Base-by-base conservation (phyloP, 2,888 invertebrate genomes). In the Acanthacorydalis orientalis region DNA sequence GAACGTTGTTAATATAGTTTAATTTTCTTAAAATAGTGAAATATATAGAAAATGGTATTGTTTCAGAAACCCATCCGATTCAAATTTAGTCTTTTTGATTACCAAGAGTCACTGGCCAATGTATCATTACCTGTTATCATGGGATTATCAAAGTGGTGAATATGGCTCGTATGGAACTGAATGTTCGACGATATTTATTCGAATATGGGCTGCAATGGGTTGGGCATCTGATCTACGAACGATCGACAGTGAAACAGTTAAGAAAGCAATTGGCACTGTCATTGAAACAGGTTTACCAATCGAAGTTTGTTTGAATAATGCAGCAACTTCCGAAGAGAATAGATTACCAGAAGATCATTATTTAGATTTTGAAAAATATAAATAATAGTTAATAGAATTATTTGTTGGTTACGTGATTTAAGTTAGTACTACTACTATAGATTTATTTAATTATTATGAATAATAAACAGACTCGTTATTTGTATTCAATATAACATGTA, bases 101-200 rank as follows among this genome's bases (percentile, higher is more conserved):
- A 75, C 74, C 4, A 83, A 81, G 61, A 79, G 78, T 2, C 80
- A 80, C 59, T 88, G 88, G 88, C 77, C 80, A 0, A 79, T 81
- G 51, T 89, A 85, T 59, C 88, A 89, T 58, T 87, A 88, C 56
- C 58, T 84, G 16, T 61, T 83, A 16, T 83, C 86, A 0, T 77
- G 78, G 66, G 88, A 89, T 58, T 88, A 84, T 64, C 83, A 84
- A 58, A 78, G 77, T n/a, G 81, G 83, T 8, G 88, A 89, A 64
- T 88, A 73, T 53, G 88, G 88, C 2, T 73, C 74, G 41, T 88
- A 88, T 56, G 77, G 77, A 66, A 64, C 64, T 1, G 86, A 82
- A 6, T 78, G 73, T 49, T 73, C 75, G 0, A 77, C 82, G 0
- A 71, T 75, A 1, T 74, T 82, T 56, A 80, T 88, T 45, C 70